These are phyloP conservation scores for Colletes gigas DNA, from an alignment of 1,140 invertebrate genomes.

Conservation along the genomic window DNA sequence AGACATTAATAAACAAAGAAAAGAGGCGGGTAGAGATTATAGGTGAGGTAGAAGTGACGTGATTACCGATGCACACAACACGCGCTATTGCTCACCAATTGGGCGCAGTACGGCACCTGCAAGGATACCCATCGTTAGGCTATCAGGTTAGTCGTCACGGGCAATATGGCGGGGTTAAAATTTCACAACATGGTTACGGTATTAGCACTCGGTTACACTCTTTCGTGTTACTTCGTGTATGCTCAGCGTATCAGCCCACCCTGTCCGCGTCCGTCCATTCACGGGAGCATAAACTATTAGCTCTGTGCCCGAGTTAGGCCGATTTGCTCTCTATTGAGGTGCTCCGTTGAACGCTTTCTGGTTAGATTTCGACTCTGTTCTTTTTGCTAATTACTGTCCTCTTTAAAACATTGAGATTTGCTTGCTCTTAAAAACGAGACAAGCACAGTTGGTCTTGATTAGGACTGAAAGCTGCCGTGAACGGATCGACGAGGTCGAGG, in stretches of 20 bases:
- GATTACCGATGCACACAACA: constrained; percentile 95
- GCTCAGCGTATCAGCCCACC: constrained; percentile 4
- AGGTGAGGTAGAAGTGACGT: constrained; percentile 82
- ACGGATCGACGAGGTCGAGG: constrained; percentile 43
- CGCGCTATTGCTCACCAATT: constrained; percentile 95
- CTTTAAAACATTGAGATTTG: not conserved
- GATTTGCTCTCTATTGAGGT: not conserved
- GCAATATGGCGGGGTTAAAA: constrained; percentile 68
- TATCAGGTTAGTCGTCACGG: constrained; percentile 76
- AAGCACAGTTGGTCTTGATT: not conserved
- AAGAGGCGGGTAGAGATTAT: constrained; percentile 74
- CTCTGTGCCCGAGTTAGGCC: not conserved
- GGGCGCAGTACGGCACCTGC: constrained; percentile 92
- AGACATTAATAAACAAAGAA: constrained; percentile 60
- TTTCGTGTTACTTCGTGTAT: not conserved
- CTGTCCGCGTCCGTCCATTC: constrained; percentile 24
- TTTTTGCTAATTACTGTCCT: not conserved
- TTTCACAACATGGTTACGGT: constrained; percentile 61
- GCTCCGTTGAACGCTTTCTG: not conserved
- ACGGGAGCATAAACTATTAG: not conserved
- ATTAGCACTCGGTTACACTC: constrained; percentile 21
- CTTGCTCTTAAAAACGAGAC: not conserved
- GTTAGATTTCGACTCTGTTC: not conserved
- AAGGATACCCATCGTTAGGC: constrained; percentile 86
- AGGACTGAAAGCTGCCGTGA: not conserved